Evolutionary conservation across 2,113 vertebrate genomes (phyloP), one percentile per base, ranked within the genome.

Genomic region (Melanerpes aurifrons): DNA sequence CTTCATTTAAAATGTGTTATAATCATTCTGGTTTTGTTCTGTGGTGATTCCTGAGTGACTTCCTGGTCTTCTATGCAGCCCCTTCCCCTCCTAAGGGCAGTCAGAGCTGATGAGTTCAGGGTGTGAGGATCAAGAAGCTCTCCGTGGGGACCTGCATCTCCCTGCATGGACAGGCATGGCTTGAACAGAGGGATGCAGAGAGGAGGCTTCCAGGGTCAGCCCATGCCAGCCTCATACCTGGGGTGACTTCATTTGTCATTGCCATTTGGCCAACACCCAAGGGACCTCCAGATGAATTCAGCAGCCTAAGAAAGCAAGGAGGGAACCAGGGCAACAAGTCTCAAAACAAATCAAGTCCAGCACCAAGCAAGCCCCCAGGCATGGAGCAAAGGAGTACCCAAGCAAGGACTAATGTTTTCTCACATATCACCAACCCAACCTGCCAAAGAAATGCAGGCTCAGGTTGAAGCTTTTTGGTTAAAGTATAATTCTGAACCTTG

Each of bases 1-100:
- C 81, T 96, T 92, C 75, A 74, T 75, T 90, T 87, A 59, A 47
- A 85, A 91, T 70, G 89, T 82, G 57, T 96, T 81, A 81, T 18
- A 74, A 61, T 56, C 78, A 90, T 83, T 90, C 62, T 54, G 29
- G 10, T 3, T 78, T 92, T 3, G 7, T 45, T 89, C 82, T 37
- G 57, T 54, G 28, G 40, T 48, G n/a, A 45, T 88, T 91, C 78
- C 75, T 61, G 66, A 74, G 58, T 19, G 22, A 66, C 32, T 89
- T 50, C 76, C 70, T 85, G 59, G 37, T 80, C 57, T 32, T 76
- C 58, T 50, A 12, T 32, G 35, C 72, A 85, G 75, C 8, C 10
- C 50, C 47, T n/a, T 10, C 43, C 43, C 43, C 43, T 14, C 14
- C 43, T 45, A 29, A 71, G 62, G 19, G 1, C 1, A 3, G 25